Base-by-base conservation (phyloP, 2,888 invertebrate species). In the Cabera pusaria region DNA sequence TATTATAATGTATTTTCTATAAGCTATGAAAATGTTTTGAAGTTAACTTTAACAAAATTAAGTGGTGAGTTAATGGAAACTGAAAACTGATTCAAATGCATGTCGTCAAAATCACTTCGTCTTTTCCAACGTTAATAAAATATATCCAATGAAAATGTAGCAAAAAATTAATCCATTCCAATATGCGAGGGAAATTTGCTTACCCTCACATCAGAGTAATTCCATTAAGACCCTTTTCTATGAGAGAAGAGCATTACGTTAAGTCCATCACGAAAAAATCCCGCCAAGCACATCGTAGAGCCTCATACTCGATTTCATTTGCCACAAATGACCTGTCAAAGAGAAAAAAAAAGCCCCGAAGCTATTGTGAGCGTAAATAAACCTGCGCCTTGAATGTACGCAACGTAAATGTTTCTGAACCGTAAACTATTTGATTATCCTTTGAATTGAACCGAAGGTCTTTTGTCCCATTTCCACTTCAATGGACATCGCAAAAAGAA, bases 381-480 rank as follows among this genome's bases (percentile, higher is more conserved):
- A 61, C 59, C 55, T 51, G 56, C 48, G 39, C 46, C 54, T 52
- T 48, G 56, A 60, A 64, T 57, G 63, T 59, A 64, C 60, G 52
- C 55, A 62, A 65, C 60, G 59, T 58, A 64, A 68, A 69, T 62
- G 60, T 62, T 64, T 60, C 56, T 55, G 63, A 59, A 71, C 69
- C 73, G 69, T 71, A 64, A 72, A 72, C 72, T 73, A 76, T 76
- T 74, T 73, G 75, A 76, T 76, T 77, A 76, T 76, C 74, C 75
- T 68, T 70, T 64, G 71, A 71, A 76, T 74, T 64, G 70, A 67
- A 65, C 62, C 61, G 57, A 64, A 71, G 64, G 68, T 58, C 61
- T 59, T 64, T 59, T 61, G 65, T 64, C 70, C 75, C 58, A 58
- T 70, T 71, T 75, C 61, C 67, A 68, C 67, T 58, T 67, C 68